Percentiles rank a stretch among this genome's conserved stretches.
Evolutionary conservation across 92 coral and sea anemone genomes (phyloP).

Genomic region (Heteractis magnifica): DNA sequence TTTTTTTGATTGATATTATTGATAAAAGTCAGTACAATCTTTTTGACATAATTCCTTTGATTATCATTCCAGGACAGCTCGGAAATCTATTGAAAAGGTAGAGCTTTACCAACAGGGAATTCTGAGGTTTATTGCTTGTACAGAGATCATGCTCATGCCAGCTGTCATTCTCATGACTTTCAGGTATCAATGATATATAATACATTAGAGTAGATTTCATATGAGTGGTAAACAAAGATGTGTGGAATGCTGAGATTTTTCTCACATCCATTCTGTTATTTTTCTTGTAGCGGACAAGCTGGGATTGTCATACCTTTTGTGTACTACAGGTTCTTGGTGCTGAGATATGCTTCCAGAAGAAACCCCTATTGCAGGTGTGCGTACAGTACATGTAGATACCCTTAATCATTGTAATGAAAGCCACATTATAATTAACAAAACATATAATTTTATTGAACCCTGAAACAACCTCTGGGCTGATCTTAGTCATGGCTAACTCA

Average conservation of each 20-base stretch:
- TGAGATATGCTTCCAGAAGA: slow-evolving; percentile 93
- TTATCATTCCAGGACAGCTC: slow-evolving; percentile 64
- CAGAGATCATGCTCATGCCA: slow-evolving; percentile 98
- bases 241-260: neutral
- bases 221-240: neutral
- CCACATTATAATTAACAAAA: no score
- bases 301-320: slow-evolving; percentile 92
- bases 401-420: neutral
- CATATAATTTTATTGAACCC: neutral
- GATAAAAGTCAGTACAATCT: neutral
- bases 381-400: neutral
- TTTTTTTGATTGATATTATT: neutral
- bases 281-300: slow-evolving; percentile 77
- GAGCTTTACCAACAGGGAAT: slow-evolving; percentile 86
- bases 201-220: neutral
- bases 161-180: slow-evolving; percentile 84
- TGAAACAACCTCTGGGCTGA: no score
- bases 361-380: slow-evolving; percentile 98
- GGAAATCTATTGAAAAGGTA: slow-evolving; percentile 82
- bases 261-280: neutral
- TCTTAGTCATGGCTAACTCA: no score
- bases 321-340: slow-evolving; percentile 86
- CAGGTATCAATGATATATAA: slow-evolving; percentile 43
- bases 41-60: neutral
- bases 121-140: slow-evolving; percentile 91